A percentile compares a stretch with the other conserved stretches of the same genome.
Conservation (phyloP, 2,113 vertebrate species). For the Xiphorhynchus elegans region DNA sequence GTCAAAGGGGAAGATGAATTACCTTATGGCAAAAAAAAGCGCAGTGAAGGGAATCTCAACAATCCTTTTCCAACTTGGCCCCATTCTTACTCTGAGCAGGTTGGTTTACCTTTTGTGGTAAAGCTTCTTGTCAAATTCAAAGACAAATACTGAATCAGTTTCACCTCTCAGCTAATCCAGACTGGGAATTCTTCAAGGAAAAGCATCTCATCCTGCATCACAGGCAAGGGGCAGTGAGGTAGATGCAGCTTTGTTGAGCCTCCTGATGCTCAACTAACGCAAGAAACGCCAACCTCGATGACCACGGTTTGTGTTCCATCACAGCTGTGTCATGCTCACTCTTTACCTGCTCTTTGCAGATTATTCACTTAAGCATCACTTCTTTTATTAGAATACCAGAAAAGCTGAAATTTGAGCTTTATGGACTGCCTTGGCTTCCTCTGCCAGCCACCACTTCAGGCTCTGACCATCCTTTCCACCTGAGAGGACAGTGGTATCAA, state of each 20-base stretch:
- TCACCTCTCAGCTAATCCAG: not conserved
- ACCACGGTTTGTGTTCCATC: not conserved
- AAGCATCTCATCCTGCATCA: not conserved
- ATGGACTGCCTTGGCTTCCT: not conserved
- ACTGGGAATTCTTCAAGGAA: not conserved
- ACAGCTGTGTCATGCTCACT: not conserved
- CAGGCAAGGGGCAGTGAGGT: accelerated
- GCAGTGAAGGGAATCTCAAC: not conserved
- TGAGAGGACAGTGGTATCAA: not conserved
- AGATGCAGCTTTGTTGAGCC: not conserved
- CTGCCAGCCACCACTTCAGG: not conserved
- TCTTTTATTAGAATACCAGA: not conserved
- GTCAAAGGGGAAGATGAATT: not conserved
- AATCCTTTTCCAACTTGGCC: not conserved
- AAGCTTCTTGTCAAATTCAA: not conserved
- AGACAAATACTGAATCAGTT: not conserved
- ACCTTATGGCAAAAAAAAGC: not conserved
- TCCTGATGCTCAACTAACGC: not conserved
- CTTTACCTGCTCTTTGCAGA: not conserved
- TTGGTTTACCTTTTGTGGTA: not conserved
- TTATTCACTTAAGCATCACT: not conserved
- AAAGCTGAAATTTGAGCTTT: not conserved
- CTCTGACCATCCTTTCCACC: not conserved
- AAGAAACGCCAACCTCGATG: not conserved
- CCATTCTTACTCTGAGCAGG: not conserved